Percentiles rank a stretch among this genome's conserved stretches.
Conservation (phyloP, 2,888 invertebrate genomes). For the Drosophila glabriapex region DNA sequence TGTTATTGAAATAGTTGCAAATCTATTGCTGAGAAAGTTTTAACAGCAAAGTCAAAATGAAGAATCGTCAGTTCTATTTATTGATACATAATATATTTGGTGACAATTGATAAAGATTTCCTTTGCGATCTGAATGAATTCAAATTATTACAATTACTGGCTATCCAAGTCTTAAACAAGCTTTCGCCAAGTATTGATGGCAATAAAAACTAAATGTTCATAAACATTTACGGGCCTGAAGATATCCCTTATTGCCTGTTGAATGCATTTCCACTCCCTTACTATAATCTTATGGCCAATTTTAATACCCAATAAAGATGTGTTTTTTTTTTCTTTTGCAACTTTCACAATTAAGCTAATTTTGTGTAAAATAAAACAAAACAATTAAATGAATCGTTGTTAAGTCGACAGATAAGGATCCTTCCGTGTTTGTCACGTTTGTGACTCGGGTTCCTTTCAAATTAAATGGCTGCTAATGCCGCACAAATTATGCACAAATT, state of each 20-base stretch:
- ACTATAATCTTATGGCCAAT: background rate
- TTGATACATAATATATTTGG: too few species aligned
- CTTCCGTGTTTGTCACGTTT: constrained; percentile 1
- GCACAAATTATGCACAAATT: constrained; percentile 16
- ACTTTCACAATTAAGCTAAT: constrained; percentile 7
- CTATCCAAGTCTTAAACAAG: background rate
- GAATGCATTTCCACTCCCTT: background rate
- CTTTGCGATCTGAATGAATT: background rate
- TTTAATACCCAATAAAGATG: background rate
- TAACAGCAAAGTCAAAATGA: too few species aligned
- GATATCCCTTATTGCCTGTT: background rate
- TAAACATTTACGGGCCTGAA: background rate
- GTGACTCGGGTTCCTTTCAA: background rate
- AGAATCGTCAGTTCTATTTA: too few species aligned
- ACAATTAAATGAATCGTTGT: background rate
- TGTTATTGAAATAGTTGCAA: background rate
- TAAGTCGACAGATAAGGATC: background rate
- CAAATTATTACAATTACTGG: background rate
- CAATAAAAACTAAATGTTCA: background rate
- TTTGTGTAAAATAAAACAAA: background rate
- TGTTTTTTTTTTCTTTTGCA: background rate
- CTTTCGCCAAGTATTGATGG: background rate
- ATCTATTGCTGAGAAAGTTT: too few species aligned
- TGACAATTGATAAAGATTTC: too few species aligned
- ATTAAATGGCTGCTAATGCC: constrained; percentile 9